phyloP scores from a whole-genome alignment of 2,113 vertebrate species.

The Hippocampus abdominalis region DNA sequence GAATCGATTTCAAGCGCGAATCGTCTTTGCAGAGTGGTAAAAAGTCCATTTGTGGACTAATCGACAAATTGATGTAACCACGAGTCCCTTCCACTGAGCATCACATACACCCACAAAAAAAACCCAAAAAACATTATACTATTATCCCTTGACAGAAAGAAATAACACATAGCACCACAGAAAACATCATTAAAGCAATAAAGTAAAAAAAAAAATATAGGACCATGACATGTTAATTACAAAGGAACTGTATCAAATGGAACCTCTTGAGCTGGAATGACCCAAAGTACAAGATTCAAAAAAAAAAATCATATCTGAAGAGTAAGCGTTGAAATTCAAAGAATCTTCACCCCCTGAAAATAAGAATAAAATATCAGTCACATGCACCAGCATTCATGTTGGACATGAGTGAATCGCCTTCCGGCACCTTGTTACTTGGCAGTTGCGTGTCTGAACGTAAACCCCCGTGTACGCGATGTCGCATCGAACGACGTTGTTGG shows the following conservation, averaged over 20 bases:
- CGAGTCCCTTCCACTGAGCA: neutral
- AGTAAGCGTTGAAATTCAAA: neutral
- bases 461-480: constrained; percentile 77
- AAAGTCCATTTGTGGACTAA: no score
- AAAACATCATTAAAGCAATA: neutral
- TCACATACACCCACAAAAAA: neutral
- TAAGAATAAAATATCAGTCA: neutral
- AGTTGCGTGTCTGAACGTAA: constrained; percentile 76
- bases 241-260: neutral
- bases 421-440: constrained; percentile 71
- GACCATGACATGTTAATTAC: neutral
- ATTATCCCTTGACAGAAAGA: neutral
- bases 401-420: neutral
- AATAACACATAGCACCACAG: neutral
- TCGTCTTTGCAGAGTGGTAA: no score
- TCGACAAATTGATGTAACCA: no score
- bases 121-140: neutral
- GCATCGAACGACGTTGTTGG: constrained; percentile 79
- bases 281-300: neutral
- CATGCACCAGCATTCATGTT: neutral
- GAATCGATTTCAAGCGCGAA: no score
- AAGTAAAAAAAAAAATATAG: neutral
- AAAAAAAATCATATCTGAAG: neutral
- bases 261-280: neutral
- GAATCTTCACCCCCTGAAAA: constrained; percentile 49